These are phyloP conservation scores for Mohoua ochrocephala DNA, from an alignment of 2,113 vertebrate species.

Conservation along the genomic window DNA sequence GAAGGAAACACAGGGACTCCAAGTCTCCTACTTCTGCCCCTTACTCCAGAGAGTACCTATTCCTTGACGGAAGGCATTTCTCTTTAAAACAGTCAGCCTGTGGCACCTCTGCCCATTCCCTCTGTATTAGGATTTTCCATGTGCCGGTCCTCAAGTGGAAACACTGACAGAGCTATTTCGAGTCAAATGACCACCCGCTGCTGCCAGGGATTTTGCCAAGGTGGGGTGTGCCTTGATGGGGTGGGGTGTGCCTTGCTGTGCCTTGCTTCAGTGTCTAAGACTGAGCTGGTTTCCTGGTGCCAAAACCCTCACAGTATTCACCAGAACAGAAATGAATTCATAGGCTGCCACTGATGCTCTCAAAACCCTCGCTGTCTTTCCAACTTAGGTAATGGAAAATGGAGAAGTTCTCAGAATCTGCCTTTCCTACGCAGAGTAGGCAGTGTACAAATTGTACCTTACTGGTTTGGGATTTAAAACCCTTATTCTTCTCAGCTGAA, in stretches of 20 bases:
- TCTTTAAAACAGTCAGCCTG: neutral
- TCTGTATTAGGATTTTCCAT: neutral
- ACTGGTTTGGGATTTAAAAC: neutral
- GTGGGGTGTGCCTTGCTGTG: neutral
- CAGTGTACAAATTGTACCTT: neutral
- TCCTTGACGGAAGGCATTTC: neutral
- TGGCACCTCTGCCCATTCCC: neutral
- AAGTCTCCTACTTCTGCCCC: neutral
- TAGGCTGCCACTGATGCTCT: neutral
- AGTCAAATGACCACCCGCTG: neutral
- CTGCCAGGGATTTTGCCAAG: neutral
- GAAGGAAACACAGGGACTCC: neutral
- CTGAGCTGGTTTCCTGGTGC: neutral
- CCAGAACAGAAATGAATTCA: neutral
- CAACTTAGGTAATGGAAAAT: neutral
- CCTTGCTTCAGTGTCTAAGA: neutral
- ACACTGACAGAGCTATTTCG: neutral
- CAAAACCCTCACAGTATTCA: neutral
- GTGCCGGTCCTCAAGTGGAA: neutral
- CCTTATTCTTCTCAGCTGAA: neutral
- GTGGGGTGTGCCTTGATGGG: neutral
- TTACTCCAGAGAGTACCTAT: neutral
- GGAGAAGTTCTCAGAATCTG: neutral
- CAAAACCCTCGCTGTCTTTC: neutral
- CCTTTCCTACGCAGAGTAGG: neutral